Evolutionary conservation across 2,797 vertebrate species (phyloP), one percentile per base, ranked within the genome.

Genomic region (Typhlichthys eigenmanni): DNA sequence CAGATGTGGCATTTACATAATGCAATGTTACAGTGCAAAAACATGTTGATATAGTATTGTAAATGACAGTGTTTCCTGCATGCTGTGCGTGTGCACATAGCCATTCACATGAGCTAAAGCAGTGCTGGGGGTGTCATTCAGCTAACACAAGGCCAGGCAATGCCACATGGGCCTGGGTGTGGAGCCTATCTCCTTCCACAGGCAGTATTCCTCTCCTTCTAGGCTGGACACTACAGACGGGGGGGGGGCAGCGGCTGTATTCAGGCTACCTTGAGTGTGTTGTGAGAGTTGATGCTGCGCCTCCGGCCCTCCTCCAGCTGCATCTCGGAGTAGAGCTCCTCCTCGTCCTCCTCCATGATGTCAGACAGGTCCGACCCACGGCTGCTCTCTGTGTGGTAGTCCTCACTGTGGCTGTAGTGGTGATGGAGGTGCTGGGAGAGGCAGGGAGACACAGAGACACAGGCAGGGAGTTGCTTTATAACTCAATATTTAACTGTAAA

Each of bases 281-380:
- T 93, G 88, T 98, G 97, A 14, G 98, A 95, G 50, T 93, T 94
- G 78, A 96, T 90, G 16, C 96, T 96, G 72, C 96, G 90, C 49
- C 96, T 85, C 34, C 94, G 95, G 5, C 96, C 95, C 0, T 97
- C 98, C 81, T 99, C 98, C 87, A 97, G 88, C 73, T 98, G 97
- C 96, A 98, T 98, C 88, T 99, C 98, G 0, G 95, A 97, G 88
- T 94, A 98, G 0, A 99, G 92, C 62, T 99, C 98, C 57, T 99
- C 98, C 90, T 99, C 98, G 0, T 99, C 98, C 78, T 99, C 98
- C 87, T 99, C 98, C 95, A 99, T 93, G 54, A 99, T 99, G 91
- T 99, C 98, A 0, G 98, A 99, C 60, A 99, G 87, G 87, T 99
- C 98, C 0, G 98, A 99, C 0, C 98, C 96, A 0, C 97, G 92